phyloP scores from a whole-genome alignment of 1,140 invertebrate species.

The Conus ventricosus region DNA sequence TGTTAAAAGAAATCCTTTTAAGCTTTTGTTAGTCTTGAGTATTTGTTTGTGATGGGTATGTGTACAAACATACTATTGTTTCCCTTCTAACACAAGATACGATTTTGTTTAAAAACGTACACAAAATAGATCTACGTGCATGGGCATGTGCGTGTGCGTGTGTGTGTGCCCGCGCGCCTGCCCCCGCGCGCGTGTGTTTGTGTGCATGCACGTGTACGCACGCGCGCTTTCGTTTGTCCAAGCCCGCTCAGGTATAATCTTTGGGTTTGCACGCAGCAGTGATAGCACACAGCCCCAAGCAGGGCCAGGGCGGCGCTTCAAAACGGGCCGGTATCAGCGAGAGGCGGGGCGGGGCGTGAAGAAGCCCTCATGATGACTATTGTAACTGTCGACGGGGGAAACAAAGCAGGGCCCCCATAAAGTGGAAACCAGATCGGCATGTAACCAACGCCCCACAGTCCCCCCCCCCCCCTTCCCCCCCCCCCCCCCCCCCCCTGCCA shows the following conservation, averaged over 20 bases:
- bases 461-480: neutral
- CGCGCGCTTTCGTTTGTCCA: neutral
- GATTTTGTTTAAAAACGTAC: no score
- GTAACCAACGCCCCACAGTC: neutral
- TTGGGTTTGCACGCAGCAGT: neutral
- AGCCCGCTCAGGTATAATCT: neutral
- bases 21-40: no score
- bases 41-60: no score
- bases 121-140: no score
- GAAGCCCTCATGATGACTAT: neutral
- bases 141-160: neutral
- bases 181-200: neutral
- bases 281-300: neutral
- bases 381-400: neutral
- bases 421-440: conserved; percentile 26
- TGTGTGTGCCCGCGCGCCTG: neutral
- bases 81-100: no score
- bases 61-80: no score
- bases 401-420: neutral
- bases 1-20: no score
- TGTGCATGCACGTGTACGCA: neutral
- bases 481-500: neutral
- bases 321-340: neutral
- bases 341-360: neutral
- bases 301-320: neutral